Base-by-base conservation (phyloP, 2,888 invertebrate species). In the Embidobia sp. region DNA sequence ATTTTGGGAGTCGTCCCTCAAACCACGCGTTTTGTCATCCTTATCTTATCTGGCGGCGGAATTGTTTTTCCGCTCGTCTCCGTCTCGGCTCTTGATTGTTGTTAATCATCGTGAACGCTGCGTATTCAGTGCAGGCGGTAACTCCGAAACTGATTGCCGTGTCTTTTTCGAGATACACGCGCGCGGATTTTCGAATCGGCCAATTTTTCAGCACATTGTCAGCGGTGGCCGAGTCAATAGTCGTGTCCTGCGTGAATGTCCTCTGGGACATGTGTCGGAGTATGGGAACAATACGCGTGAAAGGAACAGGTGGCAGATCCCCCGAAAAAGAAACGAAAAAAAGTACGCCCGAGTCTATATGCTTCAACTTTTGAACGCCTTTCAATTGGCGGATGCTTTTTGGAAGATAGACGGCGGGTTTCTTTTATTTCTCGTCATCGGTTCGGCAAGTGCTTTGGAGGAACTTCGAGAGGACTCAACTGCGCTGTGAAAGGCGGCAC, bases 261-360 rank as follows among this genome's bases (percentile, higher is more conserved):
- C 80, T 84, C 82, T 83, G 69, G 74, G 42, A 80, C 83, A 84
- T 83, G 83, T 83, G 83, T 85, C 83, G 82, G 83, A 81, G 81
- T 84, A 84, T 48, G 48, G 27, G 66, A 48, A 64, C 67, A 76
- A 80, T 80, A 69, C 74, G 55, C 53, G 73, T 72, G 72, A 77
- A 78, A 67, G 51, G 74, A 80, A 80, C 80, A 81, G 81, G 80
- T 80, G 80, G 75, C 67, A 53, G 59, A 63, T 11, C 33, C 69
- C 82, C 85, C 84, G 85, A 85, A 82, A 10, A 44, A 46, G 13
- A 26, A 22, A 26, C 4, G 19, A 5, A 42, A 57, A 84, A 87
- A 83, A 84, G 82, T n/a, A n/a, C n/a, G n/a, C n/a, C 7, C n/a
- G 78, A 73, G 75, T 82, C 84, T 80, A 86, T 87, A 83, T 84